Conservation (phyloP, 2,113 vertebrate genomes). For the Crotalus helleri region DNA sequence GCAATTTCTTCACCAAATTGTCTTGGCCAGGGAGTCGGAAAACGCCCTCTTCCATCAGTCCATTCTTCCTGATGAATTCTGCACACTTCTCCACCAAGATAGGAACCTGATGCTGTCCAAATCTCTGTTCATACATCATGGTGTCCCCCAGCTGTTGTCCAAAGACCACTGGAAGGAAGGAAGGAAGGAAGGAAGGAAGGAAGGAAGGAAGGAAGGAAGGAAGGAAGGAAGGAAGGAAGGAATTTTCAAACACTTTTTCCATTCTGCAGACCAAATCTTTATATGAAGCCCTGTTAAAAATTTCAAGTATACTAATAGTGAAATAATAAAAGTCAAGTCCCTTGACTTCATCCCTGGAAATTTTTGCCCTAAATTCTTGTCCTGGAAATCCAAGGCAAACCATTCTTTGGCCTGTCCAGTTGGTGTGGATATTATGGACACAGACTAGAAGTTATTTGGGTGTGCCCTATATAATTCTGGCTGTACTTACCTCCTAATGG, state of each 20-base stretch:
- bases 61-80: conserved; percentile 85
- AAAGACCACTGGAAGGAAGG: conserved; percentile 73
- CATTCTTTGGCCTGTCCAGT: too few species aligned
- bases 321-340: background rate
- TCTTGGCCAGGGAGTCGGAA: conserved; percentile 96
- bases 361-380: too few species aligned
- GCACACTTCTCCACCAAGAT: conserved; percentile 89
- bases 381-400: background rate
- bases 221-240: background rate
- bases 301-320: background rate
- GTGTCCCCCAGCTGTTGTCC: conserved; percentile 84
- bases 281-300: background rate
- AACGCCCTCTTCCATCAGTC: conserved; percentile 88
- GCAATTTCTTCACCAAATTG: conserved; percentile 88
- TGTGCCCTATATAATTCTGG: background rate
- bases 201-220: too few species aligned
- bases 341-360: background rate
- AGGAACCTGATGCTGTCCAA: conserved; percentile 83
- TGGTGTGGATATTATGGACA: background rate
- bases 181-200: too few species aligned
- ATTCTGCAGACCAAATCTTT: background rate
- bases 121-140: conserved; percentile 82
- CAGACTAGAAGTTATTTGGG: background rate
- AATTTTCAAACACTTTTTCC: background rate
- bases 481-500: conserved; percentile 80